Percentiles rank a stretch among this genome's conserved stretches.
These are phyloP conservation scores for Brachionus rotundiformis DNA, from an alignment of 1,140 invertebrate species.

Conservation along the genomic window DNA sequence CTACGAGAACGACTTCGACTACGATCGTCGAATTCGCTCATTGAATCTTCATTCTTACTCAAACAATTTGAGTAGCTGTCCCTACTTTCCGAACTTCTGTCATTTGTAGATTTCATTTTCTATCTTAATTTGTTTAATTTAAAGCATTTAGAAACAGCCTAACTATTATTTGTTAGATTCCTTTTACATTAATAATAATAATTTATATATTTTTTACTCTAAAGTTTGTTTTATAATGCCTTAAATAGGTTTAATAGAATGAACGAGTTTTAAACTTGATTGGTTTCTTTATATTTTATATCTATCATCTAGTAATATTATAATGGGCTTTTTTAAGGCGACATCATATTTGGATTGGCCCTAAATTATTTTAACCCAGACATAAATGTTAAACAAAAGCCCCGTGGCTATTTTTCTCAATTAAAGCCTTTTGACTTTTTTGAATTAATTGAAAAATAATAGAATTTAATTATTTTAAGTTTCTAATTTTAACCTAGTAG, in stretches of 20 bases:
- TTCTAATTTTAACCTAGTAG: too few relatives aligned
- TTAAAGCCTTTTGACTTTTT: too few relatives aligned
- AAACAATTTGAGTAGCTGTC: not conserved
- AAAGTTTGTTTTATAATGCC: not conserved
- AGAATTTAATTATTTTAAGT: too few relatives aligned
- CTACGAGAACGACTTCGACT: constrained; percentile 12
- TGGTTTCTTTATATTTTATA: not conserved
- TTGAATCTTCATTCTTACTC: constrained; percentile 18
- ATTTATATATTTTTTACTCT: not conserved
- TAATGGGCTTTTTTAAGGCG: not conserved
- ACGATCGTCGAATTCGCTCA: constrained; percentile 6
- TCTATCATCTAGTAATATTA: not conserved
- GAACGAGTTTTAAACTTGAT: not conserved
- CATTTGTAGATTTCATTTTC: constrained; percentile 27
- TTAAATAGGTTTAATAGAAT: not conserved
- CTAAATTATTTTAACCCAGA: not conserved
- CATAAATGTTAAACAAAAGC: not conserved
- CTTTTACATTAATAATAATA: not conserved
- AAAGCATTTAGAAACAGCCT: not conserved
- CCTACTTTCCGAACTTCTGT: constrained; percentile 36
- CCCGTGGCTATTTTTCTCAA: not conserved
- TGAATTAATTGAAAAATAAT: too few relatives aligned
- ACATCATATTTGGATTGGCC: not conserved
- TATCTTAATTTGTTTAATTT: not conserved
- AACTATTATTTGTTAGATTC: not conserved